Conservation (phyloP, 2,113 vertebrate genomes). For the Leuciscus idus region DNA sequence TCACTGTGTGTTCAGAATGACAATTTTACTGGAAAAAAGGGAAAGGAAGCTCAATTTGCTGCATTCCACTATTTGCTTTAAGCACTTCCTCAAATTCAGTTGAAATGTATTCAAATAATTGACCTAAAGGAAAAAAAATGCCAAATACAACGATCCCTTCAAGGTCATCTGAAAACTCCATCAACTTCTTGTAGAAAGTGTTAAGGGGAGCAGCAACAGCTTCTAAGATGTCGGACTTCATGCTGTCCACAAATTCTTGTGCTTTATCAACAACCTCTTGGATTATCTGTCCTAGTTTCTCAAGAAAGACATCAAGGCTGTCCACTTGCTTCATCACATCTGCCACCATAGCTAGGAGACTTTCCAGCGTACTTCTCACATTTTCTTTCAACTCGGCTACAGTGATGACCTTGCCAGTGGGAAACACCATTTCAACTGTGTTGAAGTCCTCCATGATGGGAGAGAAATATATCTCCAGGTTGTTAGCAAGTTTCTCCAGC, state of each 20-base stretch:
- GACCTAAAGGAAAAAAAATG: not conserved
- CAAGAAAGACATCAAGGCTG: constrained; percentile 75
- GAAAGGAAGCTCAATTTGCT: constrained; percentile 8
- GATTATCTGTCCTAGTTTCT: constrained; percentile 68
- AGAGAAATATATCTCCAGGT: constrained; percentile 69
- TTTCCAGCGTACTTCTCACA: constrained; percentile 62
- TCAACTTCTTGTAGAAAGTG: constrained; percentile 64
- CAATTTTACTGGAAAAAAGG: not conserved
- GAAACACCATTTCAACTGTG: constrained; percentile 71
- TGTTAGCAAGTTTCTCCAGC: constrained; percentile 65
- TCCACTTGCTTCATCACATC: constrained; percentile 67
- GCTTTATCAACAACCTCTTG: constrained; percentile 70
- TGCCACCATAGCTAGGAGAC: constrained; percentile 66
- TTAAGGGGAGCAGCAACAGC: constrained; percentile 67
- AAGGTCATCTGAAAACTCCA: constrained; percentile 67
- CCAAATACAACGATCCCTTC: not conserved
- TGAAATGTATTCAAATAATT: not conserved
- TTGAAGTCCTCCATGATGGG: constrained; percentile 71
- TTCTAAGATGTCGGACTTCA: constrained; percentile 77
- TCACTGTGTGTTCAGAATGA: constrained; percentile 64
- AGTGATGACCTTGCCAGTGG: constrained; percentile 66
- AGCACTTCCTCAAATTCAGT: not conserved
- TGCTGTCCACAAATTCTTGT: constrained; percentile 71
- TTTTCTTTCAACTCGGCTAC: constrained; percentile 68
- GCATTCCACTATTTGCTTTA: constrained; percentile 2